Evolutionary conservation across 2,113 vertebrate genomes (phyloP).

Genomic region (Odocoileus hemionus): DNA sequence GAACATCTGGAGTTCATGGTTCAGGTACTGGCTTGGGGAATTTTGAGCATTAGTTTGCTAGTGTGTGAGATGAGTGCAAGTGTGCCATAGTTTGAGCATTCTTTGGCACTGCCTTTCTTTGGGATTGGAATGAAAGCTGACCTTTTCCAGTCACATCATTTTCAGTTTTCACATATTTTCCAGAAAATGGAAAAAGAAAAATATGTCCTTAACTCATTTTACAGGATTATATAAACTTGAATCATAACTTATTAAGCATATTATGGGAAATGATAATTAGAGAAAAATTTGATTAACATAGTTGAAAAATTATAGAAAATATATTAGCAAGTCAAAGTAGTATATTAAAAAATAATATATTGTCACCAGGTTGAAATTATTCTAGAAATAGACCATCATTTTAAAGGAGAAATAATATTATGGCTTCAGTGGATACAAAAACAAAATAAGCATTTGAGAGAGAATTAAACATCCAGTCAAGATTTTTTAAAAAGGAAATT

Average conservation of each 20-base stretch:
- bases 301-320: neutral
- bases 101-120: neutral
- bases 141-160: neutral
- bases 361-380: neutral
- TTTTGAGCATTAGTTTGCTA: neutral
- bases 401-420: neutral
- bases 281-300: neutral
- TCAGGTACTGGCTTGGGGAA: neutral
- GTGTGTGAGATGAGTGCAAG: neutral
- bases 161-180: neutral
- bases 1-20: neutral
- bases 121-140: neutral
- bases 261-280: neutral
- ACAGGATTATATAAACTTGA: neutral
- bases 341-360: neutral
- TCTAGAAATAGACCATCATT: neutral
- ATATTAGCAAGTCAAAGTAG: neutral
- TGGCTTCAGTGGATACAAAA: neutral
- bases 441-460: neutral
- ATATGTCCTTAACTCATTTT: neutral
- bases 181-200: neutral
- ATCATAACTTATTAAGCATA: neutral
- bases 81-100: neutral
- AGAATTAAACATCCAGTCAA: neutral
- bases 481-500: neutral